Evolutionary conservation across 53 echinoderm and acorn worm genomes (phyloP), one percentile per base, ranked within the genome.

Genomic region (Actinopyga echinites): DNA sequence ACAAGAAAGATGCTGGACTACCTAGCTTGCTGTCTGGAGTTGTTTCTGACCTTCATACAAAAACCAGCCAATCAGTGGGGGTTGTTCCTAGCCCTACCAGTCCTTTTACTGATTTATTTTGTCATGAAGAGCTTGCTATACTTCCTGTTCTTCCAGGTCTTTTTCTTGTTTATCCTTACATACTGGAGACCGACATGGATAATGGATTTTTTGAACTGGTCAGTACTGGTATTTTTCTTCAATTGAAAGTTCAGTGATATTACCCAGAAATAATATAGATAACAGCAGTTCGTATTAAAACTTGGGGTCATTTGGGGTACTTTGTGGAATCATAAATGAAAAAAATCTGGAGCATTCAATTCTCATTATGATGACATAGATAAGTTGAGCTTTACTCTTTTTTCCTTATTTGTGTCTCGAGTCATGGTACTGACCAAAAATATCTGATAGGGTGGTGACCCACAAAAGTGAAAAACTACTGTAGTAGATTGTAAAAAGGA

Each of bases 191-290:
- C 77, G 31, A 9, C 77, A 53, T 75, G 77, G 77, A 24, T 75
- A 54, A 29, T 75, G 77, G 77, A 75, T 52, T 75, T 75, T 30
- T 25, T 49, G 22, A 53, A 75, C 56, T 75, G 77, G 77, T 75
- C 21, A 54, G 77, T 73, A 23, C 33, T 69, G 1, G 1, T 24
- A 30, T 62, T 5, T 62, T 25, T 61, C 1, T 25, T 25, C 6
- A 61, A 25, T 1, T 10, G 1, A 25, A 1, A 5, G 10, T 62
- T 26, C 8, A 62, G 13, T 8, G 62, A 4, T 17, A 13, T 49
- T 15, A 3, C 49, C 13, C 5, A 40, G 5, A 4, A n/a, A n/a
- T n/a, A n/a, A n/a, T n/a, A n/a, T n/a, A n/a, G n/a, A 56, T 56
- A 21, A 2, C 21, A 56, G 56, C 56, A 56, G 21, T 56, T 1